Conservation (phyloP, 2,797 vertebrate species). For the Eupleurogrammus muticus region DNA sequence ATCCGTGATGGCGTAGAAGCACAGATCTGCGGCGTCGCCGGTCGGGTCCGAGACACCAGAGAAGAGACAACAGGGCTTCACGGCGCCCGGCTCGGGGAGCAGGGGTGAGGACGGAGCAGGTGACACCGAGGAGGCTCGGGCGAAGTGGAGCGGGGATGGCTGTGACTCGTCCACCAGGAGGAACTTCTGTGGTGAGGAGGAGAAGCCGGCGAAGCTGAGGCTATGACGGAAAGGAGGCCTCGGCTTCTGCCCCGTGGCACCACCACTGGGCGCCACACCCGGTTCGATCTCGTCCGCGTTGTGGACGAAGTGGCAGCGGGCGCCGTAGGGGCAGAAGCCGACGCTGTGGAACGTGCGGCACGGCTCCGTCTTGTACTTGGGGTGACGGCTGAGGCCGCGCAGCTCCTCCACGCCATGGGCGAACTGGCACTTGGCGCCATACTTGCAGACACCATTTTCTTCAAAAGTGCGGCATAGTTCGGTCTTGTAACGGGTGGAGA, state of each 20-base stretch:
- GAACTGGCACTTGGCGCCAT: conserved; percentile 88
- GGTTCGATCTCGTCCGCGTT: conserved; percentile 80
- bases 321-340: conserved; percentile 88
- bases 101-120: conserved; percentile 78
- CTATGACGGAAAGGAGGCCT: conserved; percentile 83
- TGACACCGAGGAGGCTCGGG: conserved; percentile 76
- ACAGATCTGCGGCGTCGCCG: conserved; percentile 37
- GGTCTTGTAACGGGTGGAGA: conserved; percentile 87
- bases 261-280: accelerated
- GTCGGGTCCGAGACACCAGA: conserved; percentile 53
- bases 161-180: conserved; percentile 65
- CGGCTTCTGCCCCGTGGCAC: conserved; percentile 53
- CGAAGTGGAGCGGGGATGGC: conserved; percentile 64
- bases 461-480: conserved; percentile 88
- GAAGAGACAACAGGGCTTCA: conserved; percentile 75
- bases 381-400: conserved; percentile 84
- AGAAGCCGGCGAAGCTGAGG: conserved; percentile 86
- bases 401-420: conserved; percentile 86
- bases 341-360: conserved; percentile 89
- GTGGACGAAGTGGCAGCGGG: conserved; percentile 89
- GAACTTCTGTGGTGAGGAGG: conserved; percentile 70
- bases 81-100: conserved; percentile 60
- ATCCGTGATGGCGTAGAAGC: conserved; percentile 74
- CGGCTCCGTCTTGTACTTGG: conserved; percentile 88
- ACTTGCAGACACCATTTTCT: conserved; percentile 86